Conservation (phyloP, 2,888 invertebrate genomes). For the Himalopsyche tibetana region DNA sequence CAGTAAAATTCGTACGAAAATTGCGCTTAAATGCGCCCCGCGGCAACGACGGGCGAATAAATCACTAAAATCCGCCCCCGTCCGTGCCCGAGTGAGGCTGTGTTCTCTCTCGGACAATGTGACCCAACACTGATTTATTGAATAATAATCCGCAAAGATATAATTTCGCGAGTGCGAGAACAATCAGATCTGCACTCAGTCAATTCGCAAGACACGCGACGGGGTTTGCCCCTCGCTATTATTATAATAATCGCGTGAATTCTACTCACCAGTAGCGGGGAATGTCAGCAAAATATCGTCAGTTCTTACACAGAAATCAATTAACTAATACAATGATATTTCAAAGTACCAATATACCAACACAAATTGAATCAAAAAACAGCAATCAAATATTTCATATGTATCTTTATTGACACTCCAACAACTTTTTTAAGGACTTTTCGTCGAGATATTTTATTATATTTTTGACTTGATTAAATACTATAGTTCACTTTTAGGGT, state of each 20-base stretch:
- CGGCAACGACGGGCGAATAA: slow-evolving; percentile 50
- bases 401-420: no score
- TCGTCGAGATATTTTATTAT: no score
- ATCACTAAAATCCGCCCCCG: slow-evolving; percentile 55
- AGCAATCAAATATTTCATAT: no score
- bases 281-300: background rate
- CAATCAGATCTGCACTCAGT: slow-evolving; percentile 60
- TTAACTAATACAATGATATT: no score
- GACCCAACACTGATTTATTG: slow-evolving; percentile 58
- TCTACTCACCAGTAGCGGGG: background rate
- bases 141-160: slow-evolving; percentile 53
- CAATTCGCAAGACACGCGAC: slow-evolving; percentile 40
- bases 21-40: slow-evolving; percentile 45
- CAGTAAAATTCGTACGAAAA: slow-evolving; percentile 45
- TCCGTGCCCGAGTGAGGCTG: background rate
- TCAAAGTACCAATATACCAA: no score
- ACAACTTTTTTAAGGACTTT: no score
- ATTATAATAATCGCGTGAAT: slow-evolving; percentile 48
- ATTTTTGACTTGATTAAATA: no score
- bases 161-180: slow-evolving; percentile 59
- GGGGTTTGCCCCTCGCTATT: slow-evolving; percentile 34
- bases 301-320: no score
- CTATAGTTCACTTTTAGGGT: no score
- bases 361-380: no score
- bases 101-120: slow-evolving; percentile 35